Percentiles rank a stretch among this genome's conserved stretches.
phyloP scores from a whole-genome alignment of 2,888 invertebrate genomes.

The Parasteatoda lunata region DNA sequence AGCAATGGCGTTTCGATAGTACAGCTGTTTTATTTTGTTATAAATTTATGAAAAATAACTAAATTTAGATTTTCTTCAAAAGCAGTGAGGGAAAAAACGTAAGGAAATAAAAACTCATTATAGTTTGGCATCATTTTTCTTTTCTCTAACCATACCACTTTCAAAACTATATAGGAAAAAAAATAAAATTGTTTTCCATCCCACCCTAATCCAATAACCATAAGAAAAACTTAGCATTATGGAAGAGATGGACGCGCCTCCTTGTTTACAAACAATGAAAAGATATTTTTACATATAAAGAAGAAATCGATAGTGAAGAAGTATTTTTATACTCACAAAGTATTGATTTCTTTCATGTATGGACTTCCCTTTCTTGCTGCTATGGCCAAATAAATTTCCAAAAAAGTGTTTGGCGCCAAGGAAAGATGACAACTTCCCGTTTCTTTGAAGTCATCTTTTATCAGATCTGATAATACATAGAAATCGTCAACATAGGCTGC shows the following conservation, averaged over 20 bases:
- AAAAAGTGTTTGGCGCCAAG: conserved; percentile 29
- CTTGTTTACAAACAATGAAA: background rate
- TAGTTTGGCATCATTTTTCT: too few species aligned
- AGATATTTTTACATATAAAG: background rate
- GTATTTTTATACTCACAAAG: conserved; percentile 40
- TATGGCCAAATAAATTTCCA: conserved; percentile 54
- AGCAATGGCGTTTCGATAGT: too few species aligned
- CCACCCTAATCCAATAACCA: background rate
- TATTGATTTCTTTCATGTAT: conserved; percentile 55
- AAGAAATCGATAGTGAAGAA: background rate
- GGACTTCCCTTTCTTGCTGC: conserved; percentile 62
- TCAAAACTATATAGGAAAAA: background rate
- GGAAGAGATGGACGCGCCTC: too few species aligned
- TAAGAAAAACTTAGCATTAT: too few species aligned
- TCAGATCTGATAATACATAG: conserved; percentile 45
- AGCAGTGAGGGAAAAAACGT: too few species aligned
- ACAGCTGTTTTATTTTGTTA: too few species aligned
- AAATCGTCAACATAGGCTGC: conserved; percentile 51
- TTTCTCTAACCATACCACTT: background rate
- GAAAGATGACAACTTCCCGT: conserved; percentile 46
- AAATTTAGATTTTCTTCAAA: too few species aligned
- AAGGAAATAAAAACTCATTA: too few species aligned
- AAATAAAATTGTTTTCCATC: background rate
- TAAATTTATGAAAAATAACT: too few species aligned
- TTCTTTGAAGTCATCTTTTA: conserved; percentile 30